Evolutionary conservation across 2,888 invertebrate species (phyloP).

Genomic region (Microplitis deprimator): DNA sequence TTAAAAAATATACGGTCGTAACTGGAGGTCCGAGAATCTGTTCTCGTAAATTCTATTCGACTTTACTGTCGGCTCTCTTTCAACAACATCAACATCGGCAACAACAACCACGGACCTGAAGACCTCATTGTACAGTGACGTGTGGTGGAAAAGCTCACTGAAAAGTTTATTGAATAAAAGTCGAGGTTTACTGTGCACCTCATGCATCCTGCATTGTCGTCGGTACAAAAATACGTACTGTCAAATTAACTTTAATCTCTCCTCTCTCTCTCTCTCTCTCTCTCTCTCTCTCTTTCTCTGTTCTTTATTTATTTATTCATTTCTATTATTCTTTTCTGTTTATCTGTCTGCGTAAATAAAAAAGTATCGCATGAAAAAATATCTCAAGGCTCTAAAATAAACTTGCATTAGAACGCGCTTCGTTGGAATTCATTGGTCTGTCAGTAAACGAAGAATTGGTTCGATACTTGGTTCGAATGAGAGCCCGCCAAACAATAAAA

Average conservation of each 20-base stretch:
- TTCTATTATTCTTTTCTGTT: neutral
- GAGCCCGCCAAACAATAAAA: neutral
- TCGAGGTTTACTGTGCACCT: neutral
- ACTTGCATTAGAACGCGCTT: neutral
- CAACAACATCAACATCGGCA: slow-evolving; percentile 10
- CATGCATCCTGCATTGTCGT: slow-evolving; percentile 6
- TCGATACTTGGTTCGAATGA: slow-evolving; percentile 7
- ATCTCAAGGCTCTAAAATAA: neutral
- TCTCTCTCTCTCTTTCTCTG: neutral
- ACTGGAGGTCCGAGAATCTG: slow-evolving; percentile 12
- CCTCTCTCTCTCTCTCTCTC: neutral
- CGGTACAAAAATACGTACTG: neutral
- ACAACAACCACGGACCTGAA: slow-evolving; percentile 14
- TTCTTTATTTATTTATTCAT: neutral
- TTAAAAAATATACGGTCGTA: slow-evolving; percentile 12
- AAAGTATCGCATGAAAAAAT: neutral
- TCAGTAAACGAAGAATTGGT: neutral
- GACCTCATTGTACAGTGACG: neutral
- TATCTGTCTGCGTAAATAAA: neutral
- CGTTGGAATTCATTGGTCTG: neutral
- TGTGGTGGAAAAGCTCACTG: neutral
- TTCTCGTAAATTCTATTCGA: slow-evolving; percentile 33
- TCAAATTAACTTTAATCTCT: slow-evolving; percentile 5
- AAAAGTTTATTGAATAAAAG: neutral
- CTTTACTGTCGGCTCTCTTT: neutral